phyloP scores from a whole-genome alignment of 2,113 vertebrate genomes.

The Mus pahari region DNA sequence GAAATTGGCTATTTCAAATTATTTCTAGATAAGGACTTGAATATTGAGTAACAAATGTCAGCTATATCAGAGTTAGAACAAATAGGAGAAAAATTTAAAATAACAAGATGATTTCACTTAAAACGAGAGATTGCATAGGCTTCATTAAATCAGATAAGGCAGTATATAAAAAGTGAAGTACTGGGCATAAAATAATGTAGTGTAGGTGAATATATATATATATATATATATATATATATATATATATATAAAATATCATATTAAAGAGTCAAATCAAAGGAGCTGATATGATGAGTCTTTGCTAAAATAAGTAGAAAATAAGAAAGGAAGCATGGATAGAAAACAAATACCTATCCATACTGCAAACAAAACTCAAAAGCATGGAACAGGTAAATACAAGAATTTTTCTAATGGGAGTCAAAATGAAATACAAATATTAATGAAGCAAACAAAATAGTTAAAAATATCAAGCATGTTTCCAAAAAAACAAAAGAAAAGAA shows the following conservation, averaged over 20 bases:
- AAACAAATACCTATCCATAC: not conserved
- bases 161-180: not conserved
- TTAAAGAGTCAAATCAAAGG: not conserved
- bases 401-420: not conserved
- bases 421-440: not conserved
- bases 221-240: not conserved
- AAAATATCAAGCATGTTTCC: not conserved
- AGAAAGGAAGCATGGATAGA: not conserved
- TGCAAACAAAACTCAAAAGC: not conserved
- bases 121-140: not conserved
- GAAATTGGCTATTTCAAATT: not conserved
- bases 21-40: slow-evolving; percentile 24
- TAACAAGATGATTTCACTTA: not conserved
- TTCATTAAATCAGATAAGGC: not conserved
- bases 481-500: not conserved
- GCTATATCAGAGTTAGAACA: not conserved
- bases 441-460: not conserved
- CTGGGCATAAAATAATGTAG: not conserved
- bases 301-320: not conserved
- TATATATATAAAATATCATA: not conserved
- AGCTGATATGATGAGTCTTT: not conserved
- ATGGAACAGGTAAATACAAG: not conserved
- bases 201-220: not conserved
- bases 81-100: slow-evolving; percentile 28
- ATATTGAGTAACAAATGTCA: not conserved